Percentiles rank a stretch among this genome's conserved stretches.
Evolutionary conservation across 2,797 vertebrate species (phyloP).

Genomic region (Coccyzus lansbergi): DNA sequence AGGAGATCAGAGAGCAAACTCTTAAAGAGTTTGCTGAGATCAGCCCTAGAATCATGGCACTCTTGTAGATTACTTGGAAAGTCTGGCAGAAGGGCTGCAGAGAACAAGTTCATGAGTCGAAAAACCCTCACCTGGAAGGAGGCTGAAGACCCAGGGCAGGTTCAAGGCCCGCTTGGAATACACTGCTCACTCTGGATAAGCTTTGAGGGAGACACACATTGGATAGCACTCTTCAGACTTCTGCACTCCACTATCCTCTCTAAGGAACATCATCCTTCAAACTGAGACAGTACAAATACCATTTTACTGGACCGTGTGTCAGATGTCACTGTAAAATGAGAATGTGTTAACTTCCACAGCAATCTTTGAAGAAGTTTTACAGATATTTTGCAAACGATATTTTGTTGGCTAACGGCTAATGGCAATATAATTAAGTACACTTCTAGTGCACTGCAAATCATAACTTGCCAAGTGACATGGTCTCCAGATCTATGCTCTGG

Average conservation of each 20-base stretch:
- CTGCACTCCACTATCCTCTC: background rate
- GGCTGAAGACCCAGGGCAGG: background rate
- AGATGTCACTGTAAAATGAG: background rate
- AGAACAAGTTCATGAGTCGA: background rate
- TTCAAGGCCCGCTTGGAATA: background rate
- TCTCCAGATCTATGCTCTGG: background rate
- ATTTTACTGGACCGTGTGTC: background rate
- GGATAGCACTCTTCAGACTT: background rate
- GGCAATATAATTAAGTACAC: background rate
- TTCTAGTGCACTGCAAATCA: background rate
- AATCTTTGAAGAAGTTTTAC: background rate
- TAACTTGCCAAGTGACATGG: background rate
- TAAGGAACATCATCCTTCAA: background rate
- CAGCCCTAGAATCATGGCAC: background rate
- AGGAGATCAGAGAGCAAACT: background rate
- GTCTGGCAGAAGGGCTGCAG: background rate
- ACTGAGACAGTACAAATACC: background rate
- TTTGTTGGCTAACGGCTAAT: background rate
- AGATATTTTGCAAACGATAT: background rate
- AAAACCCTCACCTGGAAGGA: background rate
- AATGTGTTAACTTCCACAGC: background rate
- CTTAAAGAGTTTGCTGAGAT: background rate
- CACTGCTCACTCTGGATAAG: no score
- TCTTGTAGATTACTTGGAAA: background rate
- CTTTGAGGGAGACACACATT: background rate